These are phyloP conservation scores for Rhizomys pruinosus DNA, from an alignment of 2,113 vertebrate genomes.

Conservation along the genomic window DNA sequence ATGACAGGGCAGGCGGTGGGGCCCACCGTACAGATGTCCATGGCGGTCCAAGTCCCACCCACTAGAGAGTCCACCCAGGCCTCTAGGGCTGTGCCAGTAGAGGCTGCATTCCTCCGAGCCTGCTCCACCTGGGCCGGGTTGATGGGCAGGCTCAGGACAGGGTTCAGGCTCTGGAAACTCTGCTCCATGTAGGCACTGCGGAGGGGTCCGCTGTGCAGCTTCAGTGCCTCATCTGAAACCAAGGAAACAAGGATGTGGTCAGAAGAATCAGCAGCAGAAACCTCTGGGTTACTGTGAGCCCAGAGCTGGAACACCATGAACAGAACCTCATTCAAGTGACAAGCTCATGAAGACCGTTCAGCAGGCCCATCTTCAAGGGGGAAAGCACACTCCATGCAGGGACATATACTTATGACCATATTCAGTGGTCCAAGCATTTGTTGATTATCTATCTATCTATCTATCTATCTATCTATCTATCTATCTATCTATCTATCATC, in stretches of 20 bases:
- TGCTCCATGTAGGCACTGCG: slow-evolving; percentile 99
- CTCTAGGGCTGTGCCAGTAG: slow-evolving; percentile 89
- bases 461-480: too few species aligned
- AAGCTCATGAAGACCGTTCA: fast-evolving
- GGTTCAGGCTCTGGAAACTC: slow-evolving; percentile 98
- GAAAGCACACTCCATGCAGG: not conserved
- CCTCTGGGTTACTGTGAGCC: not conserved
- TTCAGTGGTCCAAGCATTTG: not conserved
- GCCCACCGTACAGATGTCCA: slow-evolving; percentile 91
- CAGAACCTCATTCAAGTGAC: too few species aligned
- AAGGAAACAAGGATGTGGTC: not conserved
- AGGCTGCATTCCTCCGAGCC: slow-evolving; percentile 91
- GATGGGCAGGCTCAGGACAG: slow-evolving; percentile 94
- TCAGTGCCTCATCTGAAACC: slow-evolving; percentile 92
- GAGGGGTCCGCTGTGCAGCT: slow-evolving; percentile 92
- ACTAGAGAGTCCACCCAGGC: slow-evolving; percentile 94
- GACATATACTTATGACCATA: fast-evolving
- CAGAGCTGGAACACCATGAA: fast-evolving
- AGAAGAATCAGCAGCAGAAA: fast-evolving
- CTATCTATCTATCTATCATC: too few species aligned
- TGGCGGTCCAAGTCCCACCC: slow-evolving; percentile 91
- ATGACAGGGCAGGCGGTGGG: slow-evolving; percentile 92
- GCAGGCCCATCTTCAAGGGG: not conserved
- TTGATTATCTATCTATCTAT: not conserved
- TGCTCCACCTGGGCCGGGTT: slow-evolving; percentile 90